phyloP scores from a whole-genome alignment of 2,888 invertebrate genomes.

The Orthosia incerta region DNA sequence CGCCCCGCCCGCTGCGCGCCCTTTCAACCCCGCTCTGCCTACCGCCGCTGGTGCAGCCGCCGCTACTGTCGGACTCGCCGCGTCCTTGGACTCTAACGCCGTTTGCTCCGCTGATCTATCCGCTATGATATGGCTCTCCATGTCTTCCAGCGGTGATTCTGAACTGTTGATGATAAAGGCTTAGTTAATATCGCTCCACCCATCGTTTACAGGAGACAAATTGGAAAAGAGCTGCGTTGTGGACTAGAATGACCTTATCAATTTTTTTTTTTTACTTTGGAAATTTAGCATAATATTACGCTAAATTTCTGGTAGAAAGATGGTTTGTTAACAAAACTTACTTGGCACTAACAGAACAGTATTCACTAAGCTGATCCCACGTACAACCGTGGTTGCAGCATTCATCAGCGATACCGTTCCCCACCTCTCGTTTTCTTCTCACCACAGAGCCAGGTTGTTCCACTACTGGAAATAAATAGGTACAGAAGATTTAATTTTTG shows the following conservation, averaged over 20 bases:
- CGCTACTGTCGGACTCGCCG: conserved; percentile 57
- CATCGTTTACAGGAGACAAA: background rate
- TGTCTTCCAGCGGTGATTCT: conserved; percentile 83
- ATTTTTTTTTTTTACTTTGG: background rate
- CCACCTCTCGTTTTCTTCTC: conserved; percentile 81
- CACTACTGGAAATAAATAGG: conserved; percentile 79
- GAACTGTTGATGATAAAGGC: conserved; percentile 72
- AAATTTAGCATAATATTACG: background rate
- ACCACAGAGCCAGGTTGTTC: conserved; percentile 81
- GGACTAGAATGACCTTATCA: background rate
- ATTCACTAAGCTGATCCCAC: conserved; percentile 84
- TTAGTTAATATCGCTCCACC: background rate
- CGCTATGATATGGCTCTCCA: conserved; percentile 86
- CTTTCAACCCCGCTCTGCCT: conserved; percentile 69
- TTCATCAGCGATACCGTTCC: conserved; percentile 83
- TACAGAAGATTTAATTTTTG: conserved; percentile 14
- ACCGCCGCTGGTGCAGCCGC: conserved; percentile 63
- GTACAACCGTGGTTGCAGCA: conserved; percentile 86
- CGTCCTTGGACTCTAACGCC: conserved; percentile 66
- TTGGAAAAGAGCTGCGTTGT: conserved; percentile 6
- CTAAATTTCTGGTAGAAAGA: background rate
- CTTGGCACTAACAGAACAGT: conserved; percentile 86
- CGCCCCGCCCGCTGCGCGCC: conserved; percentile 65
- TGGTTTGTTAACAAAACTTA: conserved; percentile 68
- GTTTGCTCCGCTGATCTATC: conserved; percentile 84